Conservation (phyloP, 2,113 vertebrate genomes). For the Gracilinanus agilis region DNA sequence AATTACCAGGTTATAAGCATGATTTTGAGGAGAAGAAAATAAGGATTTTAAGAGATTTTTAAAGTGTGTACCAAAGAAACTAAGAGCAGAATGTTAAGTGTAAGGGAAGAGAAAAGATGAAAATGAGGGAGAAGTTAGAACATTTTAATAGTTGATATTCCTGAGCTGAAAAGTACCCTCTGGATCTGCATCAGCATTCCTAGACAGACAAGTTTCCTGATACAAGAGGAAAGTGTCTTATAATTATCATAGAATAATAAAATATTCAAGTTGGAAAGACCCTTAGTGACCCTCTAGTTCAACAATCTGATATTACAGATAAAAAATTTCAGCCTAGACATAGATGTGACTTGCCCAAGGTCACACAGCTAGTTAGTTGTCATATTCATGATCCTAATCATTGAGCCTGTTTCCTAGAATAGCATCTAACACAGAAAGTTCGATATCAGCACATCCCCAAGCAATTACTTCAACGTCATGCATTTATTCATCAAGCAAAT, state of each 20-base stretch:
- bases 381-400: neutral
- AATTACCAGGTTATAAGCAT: neutral
- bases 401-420: neutral
- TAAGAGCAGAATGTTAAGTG: neutral
- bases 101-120: neutral
- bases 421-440: neutral
- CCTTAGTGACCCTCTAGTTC: neutral
- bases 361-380: neutral
- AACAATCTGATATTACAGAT: neutral
- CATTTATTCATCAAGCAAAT: neutral
- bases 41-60: neutral
- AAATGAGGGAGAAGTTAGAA: neutral
- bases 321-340: neutral
- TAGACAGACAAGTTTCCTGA: neutral
- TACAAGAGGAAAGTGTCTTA: neutral
- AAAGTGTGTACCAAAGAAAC: neutral
- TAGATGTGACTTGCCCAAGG: neutral
- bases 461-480: neutral
- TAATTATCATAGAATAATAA: neutral
- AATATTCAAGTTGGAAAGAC: neutral
- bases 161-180: neutral
- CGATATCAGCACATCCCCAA: neutral
- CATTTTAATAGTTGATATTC: neutral
- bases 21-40: neutral
- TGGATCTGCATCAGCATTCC: neutral